Base-by-base conservation (phyloP, 1,140 invertebrate genomes). In the Vanessa tameamea region DNA sequence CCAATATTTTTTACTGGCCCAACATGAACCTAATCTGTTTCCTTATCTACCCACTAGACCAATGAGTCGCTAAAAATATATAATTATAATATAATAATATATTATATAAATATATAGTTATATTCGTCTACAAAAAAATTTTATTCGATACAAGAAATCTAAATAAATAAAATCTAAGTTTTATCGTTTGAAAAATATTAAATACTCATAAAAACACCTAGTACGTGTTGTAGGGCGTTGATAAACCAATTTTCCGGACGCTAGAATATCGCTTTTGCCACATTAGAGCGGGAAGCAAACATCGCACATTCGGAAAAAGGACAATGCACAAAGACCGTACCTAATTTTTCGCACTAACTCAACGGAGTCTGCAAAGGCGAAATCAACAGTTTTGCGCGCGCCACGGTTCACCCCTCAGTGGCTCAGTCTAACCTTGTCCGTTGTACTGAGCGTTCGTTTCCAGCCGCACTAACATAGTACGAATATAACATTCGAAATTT, bases 301-400 rank as follows among this genome's bases (percentile, higher is more conserved):
- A 74, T 69, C 70, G 12, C 61, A 68, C 51, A 63, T 47, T 72
- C 55, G 71, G 67, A 69, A 74, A 72, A 79, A 71, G 72, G 53
- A 77, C 73, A 77, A 73, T 72, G 66, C 72, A 71, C 78, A 77
- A 66, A 68, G 64, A 69, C 66, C 51, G 61, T 67, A 51, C 66
- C 74, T 69, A 81, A 82, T 83, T 80, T 85, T 81, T 82, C 76
- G 72, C 77, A 79, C 77, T 61, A 77, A 75, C 69, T 75, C 74
- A 43, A 76, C 64, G 69, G 75, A 77, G 71, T 68, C 81, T 78
- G 75, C 13, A 61, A 78, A 78, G 76, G 72, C 73, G 78, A 79
- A 79, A 80, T 84, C 81, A 86, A 84, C 82, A 82, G 78, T 82
- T 86, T 86, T 86, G 84, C 84, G 84, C 84, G 80, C 82, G 84